Conservation (phyloP, 2,888 invertebrate species). For the Chymomyza caudatula region DNA sequence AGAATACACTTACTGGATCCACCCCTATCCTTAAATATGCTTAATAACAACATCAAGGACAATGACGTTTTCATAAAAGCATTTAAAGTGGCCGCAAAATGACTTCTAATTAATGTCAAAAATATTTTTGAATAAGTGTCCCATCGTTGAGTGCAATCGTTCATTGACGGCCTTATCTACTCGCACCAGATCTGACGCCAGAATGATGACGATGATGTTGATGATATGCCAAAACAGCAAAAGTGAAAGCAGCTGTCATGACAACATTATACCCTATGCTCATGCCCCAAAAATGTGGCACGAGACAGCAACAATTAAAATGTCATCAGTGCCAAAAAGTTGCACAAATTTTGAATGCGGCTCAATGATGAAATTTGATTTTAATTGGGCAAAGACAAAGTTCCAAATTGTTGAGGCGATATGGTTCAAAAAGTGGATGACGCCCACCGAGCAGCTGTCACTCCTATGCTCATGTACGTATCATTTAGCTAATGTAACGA, state of each 20-base stretch:
- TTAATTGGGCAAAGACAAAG: constrained; percentile 62
- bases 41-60: constrained; percentile 12
- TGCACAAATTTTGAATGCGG: constrained; percentile 33
- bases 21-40: not conserved
- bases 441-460: constrained; percentile 48
- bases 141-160: constrained; percentile 24
- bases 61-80: constrained; percentile 32
- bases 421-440: constrained; percentile 39
- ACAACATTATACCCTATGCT: constrained; percentile 10
- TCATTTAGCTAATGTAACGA: not conserved
- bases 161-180: constrained; percentile 31
- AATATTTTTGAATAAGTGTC: constrained; percentile 24
- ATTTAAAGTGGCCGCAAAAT: constrained; percentile 43
- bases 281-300: constrained; percentile 7
- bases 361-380: constrained; percentile 57
- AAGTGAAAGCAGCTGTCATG: constrained; percentile 62
- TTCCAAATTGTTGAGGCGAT: constrained; percentile 17
- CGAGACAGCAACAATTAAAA: constrained; percentile 52
- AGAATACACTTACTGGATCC: not conserved
- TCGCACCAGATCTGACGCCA: constrained; percentile 23
- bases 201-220: constrained; percentile 32
- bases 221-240: constrained; percentile 24
- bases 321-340: constrained; percentile 57
- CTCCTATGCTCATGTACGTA: not conserved
- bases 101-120: constrained; percentile 60